Percentiles rank a stretch among this genome's conserved stretches.
phyloP scores from a whole-genome alignment of 2,797 vertebrate genomes.

The Harpagifer antarcticus region DNA sequence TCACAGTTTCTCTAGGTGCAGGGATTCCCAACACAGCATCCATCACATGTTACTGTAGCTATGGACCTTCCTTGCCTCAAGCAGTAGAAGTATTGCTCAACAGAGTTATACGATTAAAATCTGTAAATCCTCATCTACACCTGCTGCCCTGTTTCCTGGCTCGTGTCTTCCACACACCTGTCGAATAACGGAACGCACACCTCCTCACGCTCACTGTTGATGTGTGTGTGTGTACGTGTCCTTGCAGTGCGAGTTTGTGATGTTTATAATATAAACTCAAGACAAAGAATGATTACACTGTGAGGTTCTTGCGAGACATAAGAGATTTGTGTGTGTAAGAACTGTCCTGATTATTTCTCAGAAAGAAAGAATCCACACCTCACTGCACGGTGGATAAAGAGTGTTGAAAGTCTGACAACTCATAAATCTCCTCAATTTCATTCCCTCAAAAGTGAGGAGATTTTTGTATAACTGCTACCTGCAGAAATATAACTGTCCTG shows the following conservation, averaged over 20 bases:
- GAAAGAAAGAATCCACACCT: conserved; percentile 17
- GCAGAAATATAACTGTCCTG: conserved; percentile 63
- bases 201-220: background rate
- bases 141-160: conserved; percentile 84
- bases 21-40: conserved; percentile 45
- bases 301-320: conserved; percentile 37
- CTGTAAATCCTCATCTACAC: conserved; percentile 84
- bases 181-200: conserved; percentile 74
- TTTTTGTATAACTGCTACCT: conserved; percentile 36
- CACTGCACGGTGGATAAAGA: conserved; percentile 1
- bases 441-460: conserved; percentile 11
- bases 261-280: conserved; percentile 80
- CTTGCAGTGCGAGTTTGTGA: conserved; percentile 15
- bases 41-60: conserved; percentile 56
- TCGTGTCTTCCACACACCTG: conserved; percentile 81
- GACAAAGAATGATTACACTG: conserved; percentile 50
- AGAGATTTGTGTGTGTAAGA: conserved; percentile 54
- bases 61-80: conserved; percentile 57
- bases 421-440: conserved; percentile 36
- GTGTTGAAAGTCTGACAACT: conserved; percentile 8
- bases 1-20: conserved; percentile 21
- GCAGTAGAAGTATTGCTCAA: conserved; percentile 83
- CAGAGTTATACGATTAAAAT: conserved; percentile 81
- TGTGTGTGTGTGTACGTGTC: background rate
- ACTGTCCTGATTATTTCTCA: conserved; percentile 48